Evolutionary conservation across 2,888 invertebrate species (phyloP).

Genomic region (Drosophila limbata): DNA sequence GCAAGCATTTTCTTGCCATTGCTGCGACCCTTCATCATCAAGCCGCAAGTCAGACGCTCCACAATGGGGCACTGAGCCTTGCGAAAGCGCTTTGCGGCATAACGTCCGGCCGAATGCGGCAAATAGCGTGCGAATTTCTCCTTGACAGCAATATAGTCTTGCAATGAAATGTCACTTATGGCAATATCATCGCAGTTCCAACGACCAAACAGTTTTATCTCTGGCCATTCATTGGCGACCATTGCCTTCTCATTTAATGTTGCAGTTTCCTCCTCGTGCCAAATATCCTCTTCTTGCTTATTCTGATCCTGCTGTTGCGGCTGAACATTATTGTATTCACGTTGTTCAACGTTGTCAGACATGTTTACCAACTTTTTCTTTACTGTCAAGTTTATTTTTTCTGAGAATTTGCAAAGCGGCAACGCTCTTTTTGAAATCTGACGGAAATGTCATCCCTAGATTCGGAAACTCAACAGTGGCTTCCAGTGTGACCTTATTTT

Average conservation of each 20-base stretch:
- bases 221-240: constrained; percentile 90
- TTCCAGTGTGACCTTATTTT: constrained; percentile 23
- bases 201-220: constrained; percentile 98
- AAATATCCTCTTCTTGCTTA: constrained; percentile 22
- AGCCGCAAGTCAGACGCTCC: constrained; percentile 97
- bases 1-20: constrained; percentile 99
- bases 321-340: constrained; percentile 1
- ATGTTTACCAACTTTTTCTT: constrained; percentile 12
- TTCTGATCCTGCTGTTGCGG: constrained; percentile 12
- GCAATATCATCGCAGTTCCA: constrained; percentile 99
- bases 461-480: no score
- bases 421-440: constrained; percentile 24
- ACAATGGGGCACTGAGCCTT: constrained; percentile 99
- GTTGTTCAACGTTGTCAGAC: constrained; percentile 24
- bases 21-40: constrained; percentile 99
- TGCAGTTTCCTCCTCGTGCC: constrained; percentile 32
- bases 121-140: constrained; percentile 99
- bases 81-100: constrained; percentile 98
- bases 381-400: neutral
- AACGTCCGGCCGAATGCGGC: constrained; percentile 99
- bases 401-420: constrained; percentile 1
- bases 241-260: neutral
- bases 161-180: constrained; percentile 98
- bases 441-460: constrained; percentile 15
- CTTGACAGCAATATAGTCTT: constrained; percentile 97